Base-by-base conservation (phyloP, 2,113 vertebrate genomes). In the Toxotes chatareus region DNA sequence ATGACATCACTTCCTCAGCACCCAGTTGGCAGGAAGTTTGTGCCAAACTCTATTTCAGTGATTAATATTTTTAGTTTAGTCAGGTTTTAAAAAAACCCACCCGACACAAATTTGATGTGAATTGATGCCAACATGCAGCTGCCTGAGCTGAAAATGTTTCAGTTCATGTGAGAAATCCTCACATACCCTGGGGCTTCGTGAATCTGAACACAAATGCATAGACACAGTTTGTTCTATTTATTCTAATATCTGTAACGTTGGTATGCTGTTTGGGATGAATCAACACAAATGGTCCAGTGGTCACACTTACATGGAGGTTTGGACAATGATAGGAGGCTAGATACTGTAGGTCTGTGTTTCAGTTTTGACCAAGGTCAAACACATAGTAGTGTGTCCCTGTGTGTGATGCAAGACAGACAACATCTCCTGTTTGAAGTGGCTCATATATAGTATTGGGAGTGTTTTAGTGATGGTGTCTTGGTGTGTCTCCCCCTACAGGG, bases 401-500 rank as follows among this genome's bases (percentile, higher is more conserved):
- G 7, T 36, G 17, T n/a, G 7, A 62, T 12, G 34, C 60, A 19
- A 34, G 32, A 57, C 46, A 14, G n/a, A 21, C 12, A 23, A 44
- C 17, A 31, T 31, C n/a, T 40, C 13, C 12, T 51, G 32, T 34
- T 7, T 47, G 23, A 44, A 34, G 47, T 10, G 12, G 10, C 12
- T 34, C 11, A 36, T 23, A 13, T 31, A 2, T 19, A 27, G 6
- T 16, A 4, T 31, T 63, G 27, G 57, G 19, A 57, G 17, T 9
- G 3, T 23, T 17, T 23, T 70, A 40, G 1, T 90, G 19, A 79
- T 55, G 11, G 16, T 70, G 55, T 81, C 40, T 64, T 0, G 51
- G 27, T 83, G 5, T 88, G 46, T 88, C 60, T 59, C 60, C 64
- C 42, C 49, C 1, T 86, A 76, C 81, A 99, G 98, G 98, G 98